Conservation (phyloP, 2,888 invertebrate species). For the Xanthostigma xanthostigma region DNA sequence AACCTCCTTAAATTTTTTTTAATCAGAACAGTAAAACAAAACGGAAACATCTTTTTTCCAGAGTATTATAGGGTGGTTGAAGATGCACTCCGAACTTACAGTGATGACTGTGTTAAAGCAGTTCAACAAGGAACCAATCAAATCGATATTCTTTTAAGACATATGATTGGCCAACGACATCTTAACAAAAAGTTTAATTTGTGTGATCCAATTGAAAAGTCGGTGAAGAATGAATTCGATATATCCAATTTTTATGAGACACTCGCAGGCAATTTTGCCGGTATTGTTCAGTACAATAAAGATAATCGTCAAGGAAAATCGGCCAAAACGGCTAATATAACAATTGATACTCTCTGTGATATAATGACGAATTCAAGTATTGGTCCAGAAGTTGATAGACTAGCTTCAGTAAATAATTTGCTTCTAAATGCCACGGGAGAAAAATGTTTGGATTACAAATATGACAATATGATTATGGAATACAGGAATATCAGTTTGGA, state of each 20-base stretch:
- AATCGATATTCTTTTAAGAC: conserved; percentile 45
- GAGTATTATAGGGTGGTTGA: conserved; percentile 76
- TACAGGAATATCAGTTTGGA: conserved; percentile 54
- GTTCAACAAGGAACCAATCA: conserved; percentile 50
- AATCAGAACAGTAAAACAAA: neutral
- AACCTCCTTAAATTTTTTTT: too few relatives aligned
- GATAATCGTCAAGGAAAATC: conserved; percentile 64
- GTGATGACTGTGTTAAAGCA: conserved; percentile 49
- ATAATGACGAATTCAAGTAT: conserved; percentile 49
- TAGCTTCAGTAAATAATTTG: conserved; percentile 58
- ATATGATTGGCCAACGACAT: conserved; percentile 41
- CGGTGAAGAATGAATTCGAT: conserved; percentile 43
- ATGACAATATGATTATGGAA: conserved; percentile 55
- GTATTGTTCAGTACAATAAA: conserved; percentile 86
- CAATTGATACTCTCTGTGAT: conserved; percentile 66
- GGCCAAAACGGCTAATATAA: conserved; percentile 45
- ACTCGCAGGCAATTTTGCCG: conserved; percentile 78
- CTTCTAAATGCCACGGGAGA: conserved; percentile 48
- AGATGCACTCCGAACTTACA: conserved; percentile 51
- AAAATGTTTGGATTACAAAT: conserved; percentile 72
- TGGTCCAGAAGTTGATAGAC: conserved; percentile 46
- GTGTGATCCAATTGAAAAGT: conserved; percentile 54
- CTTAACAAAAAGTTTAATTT: conserved; percentile 64
- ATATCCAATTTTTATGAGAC: conserved; percentile 66
- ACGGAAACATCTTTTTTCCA: conserved; percentile 22